Evolutionary conservation across 2,113 vertebrate genomes (phyloP), one percentile per base, ranked within the genome.

Genomic region (Heterocephalus glaber): DNA sequence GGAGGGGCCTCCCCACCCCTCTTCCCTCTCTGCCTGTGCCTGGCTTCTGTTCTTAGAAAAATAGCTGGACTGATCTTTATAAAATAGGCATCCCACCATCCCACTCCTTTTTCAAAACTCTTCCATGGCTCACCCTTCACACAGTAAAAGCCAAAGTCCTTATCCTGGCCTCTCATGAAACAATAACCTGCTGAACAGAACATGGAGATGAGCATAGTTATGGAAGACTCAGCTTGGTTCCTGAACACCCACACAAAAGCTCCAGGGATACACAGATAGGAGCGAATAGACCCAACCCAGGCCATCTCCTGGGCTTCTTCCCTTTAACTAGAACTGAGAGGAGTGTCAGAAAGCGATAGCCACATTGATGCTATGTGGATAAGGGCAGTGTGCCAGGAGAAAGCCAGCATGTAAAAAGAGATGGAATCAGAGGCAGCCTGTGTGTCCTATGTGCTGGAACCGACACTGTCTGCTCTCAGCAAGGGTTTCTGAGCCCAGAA

Each of bases 281-380:
- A 74, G 5, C 47, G 7, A 22, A 16, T 2, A 20, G 14, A 87
- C 28, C 49, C 72, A 58, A 86, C 58, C 20, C 38, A 56, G 61
- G 16, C 38, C 38, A 17, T 38, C 20, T 26, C 44, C 20, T 7
- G 30, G 28, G 19, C 1, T 17, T 22, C 6, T 74, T 52, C 38
- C 28, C 35, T 41, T 28, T 6, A 60, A 44, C 8, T 66, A 81
- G 38, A 82, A 35, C 74, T 26, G 76, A 94, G 83, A 87, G 41
- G 80, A 22, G 47, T 14, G 12, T 33, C 30, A 54, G 89, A 22
- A 41, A 10, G 26, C 3, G 22, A 8, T 5, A n/a, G 9, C 22
- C 58, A 16, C 12, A 3, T 24, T 44, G 10, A 2, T 0, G 49
- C 14, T 16, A 8, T 0, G 1, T 19, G 16, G 24, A 44, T 12